Base-by-base conservation (phyloP, 2,113 vertebrate genomes). In the Orcinus orca region DNA sequence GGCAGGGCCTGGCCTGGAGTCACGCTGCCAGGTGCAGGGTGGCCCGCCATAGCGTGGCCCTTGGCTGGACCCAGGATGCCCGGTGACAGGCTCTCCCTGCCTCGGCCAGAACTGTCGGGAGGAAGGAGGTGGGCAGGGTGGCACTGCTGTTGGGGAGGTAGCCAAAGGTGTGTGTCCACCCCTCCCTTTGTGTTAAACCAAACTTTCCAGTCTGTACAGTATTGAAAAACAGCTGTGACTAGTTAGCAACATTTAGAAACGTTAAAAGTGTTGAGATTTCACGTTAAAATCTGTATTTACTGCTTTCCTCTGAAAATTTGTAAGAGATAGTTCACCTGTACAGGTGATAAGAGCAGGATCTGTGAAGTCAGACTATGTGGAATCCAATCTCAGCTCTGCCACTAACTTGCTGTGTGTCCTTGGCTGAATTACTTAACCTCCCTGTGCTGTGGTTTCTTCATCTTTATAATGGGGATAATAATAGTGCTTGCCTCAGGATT, bases 91-190 rank as follows among this genome's bases (percentile, higher is more conserved):
- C 85, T 90, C 77, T 88, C 31, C 58, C 47, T 21, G 12, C 33
- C 20, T 0, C 31, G 44, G 99, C 99, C 70, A 99, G 99, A 98
- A 99, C 99, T 95, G 99, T 99, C 94, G 99, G 99, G 98, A 99
- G 99, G 99, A 99, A 99, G 98, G 99, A 99, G 96, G 99, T 99
- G 95, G 99, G 99, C 0, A 99, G 99, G 1, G 99, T 99, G 97
- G 99, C 99, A 96, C 98, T 99, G 96, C 96, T 98, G 17, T 98
- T 99, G 70, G 99, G 99, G 97, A 99, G 99, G 98, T 99, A 99
- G 95, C 99, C 99, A 95, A 99, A 99, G 99, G 99, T 98, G 96
- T 94, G 96, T 2, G 33, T 92, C 74, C 20, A 53, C 20, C 60
- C 41, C n/a, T 25, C 10, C 60, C 17, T 14, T 44, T 38, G 29